Base-by-base conservation (phyloP, 1,140 invertebrate genomes). In the Manduca sexta region DNA sequence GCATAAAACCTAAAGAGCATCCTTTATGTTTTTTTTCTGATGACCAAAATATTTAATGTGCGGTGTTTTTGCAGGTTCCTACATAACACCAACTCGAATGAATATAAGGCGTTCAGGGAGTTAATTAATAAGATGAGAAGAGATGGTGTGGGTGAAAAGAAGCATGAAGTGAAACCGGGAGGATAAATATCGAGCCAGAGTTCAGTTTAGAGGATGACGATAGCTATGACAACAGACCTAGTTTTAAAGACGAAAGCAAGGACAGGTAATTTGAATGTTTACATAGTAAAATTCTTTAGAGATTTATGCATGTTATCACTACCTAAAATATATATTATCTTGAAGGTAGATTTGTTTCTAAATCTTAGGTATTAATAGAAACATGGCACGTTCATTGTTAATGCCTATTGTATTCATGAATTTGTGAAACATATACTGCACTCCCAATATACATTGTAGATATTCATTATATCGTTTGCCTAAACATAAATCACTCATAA, bases 131-230 rank as follows among this genome's bases (percentile, higher is more conserved):
- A 76, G 51, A 60, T 77, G 33, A 65, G 81, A 1, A 53, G 48
- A 11, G 79, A 79, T 13, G 60, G 45, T 8, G 4, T 5, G 4
- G 58, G 37, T 13, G 64, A 74, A 3, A 72, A 49, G 30, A 78
- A 74, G 48, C 69, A 63, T 10, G 73, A 75, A 38, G 69, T 86
- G n/a, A 83, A 80, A 21, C 74, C 79, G 0, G n/a, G 85, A 87
- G 50, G 84, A 87, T 43, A 84, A 81, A 66, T 86, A 87, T 67
- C n/a, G 86, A 87, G 45, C 84, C 86, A 0, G 86, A 87, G 52
- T 87, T 86, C 45, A 74, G 69, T 54, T 60, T 87, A 46, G 81
- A 84, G 51, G 84, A 87, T 40, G 85, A 87, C 55, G 79, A 84
- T 10, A 82, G 79, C 37, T 68, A 71, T 49, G 77, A 77, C 41